Evolutionary conservation across 92 coral and sea anemone genomes (phyloP).

Genomic region (Phymanthus crucifer): DNA sequence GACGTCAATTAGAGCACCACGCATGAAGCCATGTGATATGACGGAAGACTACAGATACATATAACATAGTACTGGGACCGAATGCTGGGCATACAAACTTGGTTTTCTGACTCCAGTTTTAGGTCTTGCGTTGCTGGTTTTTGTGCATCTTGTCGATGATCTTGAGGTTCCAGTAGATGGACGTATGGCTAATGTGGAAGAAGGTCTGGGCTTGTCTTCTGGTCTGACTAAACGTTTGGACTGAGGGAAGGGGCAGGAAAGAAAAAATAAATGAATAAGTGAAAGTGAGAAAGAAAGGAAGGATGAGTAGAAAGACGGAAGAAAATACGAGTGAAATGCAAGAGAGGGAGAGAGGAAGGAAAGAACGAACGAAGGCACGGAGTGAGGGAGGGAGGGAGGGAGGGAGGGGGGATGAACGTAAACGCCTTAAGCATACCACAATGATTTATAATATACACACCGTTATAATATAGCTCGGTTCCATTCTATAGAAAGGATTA

Average conservation of each 20-base stretch:
- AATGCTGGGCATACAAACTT: constrained; percentile 32
- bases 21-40: constrained; percentile 10
- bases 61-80: too few species aligned
- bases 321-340: not conserved
- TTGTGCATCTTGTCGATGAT: constrained; percentile 18
- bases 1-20: too few species aligned
- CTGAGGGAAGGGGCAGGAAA: not conserved
- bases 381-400: not conserved
- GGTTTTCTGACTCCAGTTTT: constrained; percentile 59
- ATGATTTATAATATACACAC: constrained; percentile 26
- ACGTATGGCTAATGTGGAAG: not conserved
- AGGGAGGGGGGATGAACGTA: constrained; percentile 5
- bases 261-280: not conserved
- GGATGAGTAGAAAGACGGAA: not conserved
- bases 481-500: constrained; percentile 19
- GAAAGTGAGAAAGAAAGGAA: not conserved
- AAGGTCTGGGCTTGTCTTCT: not conserved
- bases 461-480: constrained; percentile 73
- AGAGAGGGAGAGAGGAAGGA: not conserved
- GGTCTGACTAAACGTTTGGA: not conserved
- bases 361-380: constrained; percentile 4
- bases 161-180: not conserved
- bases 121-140: constrained; percentile 25
- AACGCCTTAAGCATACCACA: not conserved
- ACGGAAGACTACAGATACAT: not conserved